Base-by-base conservation (phyloP, 2,888 invertebrate genomes). In the Cephus spinipes region DNA sequence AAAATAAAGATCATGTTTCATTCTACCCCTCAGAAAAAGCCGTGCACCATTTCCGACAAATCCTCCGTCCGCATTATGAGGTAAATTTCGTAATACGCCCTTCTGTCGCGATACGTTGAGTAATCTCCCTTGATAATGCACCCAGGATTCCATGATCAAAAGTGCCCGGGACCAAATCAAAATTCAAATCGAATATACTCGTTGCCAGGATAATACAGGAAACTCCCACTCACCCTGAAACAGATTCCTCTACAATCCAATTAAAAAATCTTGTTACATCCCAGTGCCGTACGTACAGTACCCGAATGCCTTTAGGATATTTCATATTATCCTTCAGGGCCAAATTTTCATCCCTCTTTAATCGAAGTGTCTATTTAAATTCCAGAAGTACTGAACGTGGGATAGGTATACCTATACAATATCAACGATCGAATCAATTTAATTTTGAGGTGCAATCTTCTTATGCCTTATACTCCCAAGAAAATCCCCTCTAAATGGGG, bases 1-100 rank as follows among this genome's bases (percentile, higher is more conserved):
- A 87, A 86, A 88, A 88, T 88, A 87, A 86, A 84, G 82, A 83
- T 82, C 87, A 83, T 87, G 85, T 85, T 87, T 88, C 85, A 87
- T 84, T 82, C 83, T 74, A 68, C 74, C 75, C 55, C 55, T 36
- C 55, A 73, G 73, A 75, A 71, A 74, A 55, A 23, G 9, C 23
- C 9, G 23, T 55, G 55, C 55, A 23, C 15, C 55, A 23, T 55
- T 40, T 55, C 55, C 9, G 15, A 55, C 23, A 6, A 23, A 55
- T 6, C 55, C 55, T 55, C 55, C 55, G 15, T 55, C 55, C 55
- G 0, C 23, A 55, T 55, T 15, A 23, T 55, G 23, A 55, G 55
- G 2, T 23, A 55, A 55, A 55, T 55, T 55, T 55, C 2, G 6
- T 23, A 55, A 15, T 55, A 23, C 6, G 55, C 55, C 55, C 23